Evolutionary conservation across 1,140 invertebrate genomes (phyloP).

Genomic region (Drosophila ananassae): DNA sequence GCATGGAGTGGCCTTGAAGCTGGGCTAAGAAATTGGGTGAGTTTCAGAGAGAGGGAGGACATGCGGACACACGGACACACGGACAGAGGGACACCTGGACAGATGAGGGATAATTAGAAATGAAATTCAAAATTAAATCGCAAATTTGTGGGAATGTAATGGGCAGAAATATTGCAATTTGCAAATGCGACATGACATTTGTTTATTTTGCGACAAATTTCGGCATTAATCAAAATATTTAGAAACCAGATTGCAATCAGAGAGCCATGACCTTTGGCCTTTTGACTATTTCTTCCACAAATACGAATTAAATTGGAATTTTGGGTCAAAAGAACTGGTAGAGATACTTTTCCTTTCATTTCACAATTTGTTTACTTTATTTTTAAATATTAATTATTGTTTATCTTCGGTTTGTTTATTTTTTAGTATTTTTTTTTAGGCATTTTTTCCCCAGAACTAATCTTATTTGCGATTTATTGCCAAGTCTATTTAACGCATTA

Average conservation of each 20-base stretch:
- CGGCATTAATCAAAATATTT: constrained; percentile 47
- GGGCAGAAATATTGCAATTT: constrained; percentile 25
- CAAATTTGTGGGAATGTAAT: constrained; percentile 17
- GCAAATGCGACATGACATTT: constrained; percentile 29
- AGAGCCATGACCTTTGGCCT: constrained; percentile 35
- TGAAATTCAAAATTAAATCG: constrained; percentile 42
- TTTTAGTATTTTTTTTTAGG: not conserved
- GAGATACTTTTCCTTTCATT: not conserved
- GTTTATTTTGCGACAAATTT: constrained; percentile 15
- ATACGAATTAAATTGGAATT: not conserved
- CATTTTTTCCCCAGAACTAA: not conserved
- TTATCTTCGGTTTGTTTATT: not conserved
- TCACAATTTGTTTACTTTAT: not conserved
- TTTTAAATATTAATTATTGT: not conserved
- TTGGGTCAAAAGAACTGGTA: too few species aligned
- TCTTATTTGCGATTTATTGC: not conserved
- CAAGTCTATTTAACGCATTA: not conserved
- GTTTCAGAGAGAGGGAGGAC: too few species aligned
- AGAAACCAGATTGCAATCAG: constrained; percentile 20
- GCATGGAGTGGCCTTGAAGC: not conserved
- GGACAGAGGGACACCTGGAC: not conserved
- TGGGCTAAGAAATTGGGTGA: too few species aligned
- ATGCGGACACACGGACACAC: too few species aligned
- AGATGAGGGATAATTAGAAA: constrained; percentile 18
- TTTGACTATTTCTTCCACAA: not conserved